A percentile compares a stretch with the other conserved stretches of the same genome.
These are phyloP conservation scores for Podocnemis expansa DNA, from an alignment of 2,113 vertebrate species.

Conservation along the genomic window DNA sequence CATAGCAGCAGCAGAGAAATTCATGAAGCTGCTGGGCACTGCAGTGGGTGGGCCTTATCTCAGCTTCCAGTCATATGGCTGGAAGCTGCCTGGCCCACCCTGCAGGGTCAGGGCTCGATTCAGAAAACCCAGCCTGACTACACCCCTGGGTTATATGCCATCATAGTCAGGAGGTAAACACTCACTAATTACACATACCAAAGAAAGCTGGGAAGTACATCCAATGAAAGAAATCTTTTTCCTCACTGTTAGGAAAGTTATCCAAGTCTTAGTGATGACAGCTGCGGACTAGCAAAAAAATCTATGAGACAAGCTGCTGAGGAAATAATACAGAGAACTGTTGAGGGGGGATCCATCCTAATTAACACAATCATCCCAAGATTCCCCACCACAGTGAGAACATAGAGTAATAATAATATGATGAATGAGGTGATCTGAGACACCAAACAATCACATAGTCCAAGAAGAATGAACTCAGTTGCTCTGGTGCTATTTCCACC, in stretches of 20 bases:
- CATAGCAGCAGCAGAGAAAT: no score
- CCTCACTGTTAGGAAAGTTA: constrained; percentile 16
- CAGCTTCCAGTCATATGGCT: no score
- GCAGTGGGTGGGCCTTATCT: no score
- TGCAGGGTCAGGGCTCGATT: no score
- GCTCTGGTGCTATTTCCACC: no score
- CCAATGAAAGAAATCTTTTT: constrained; percentile 41
- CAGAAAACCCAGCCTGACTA: no score
- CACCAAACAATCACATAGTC: no score
- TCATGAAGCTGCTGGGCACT: no score
- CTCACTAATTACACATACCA: constrained; percentile 49
- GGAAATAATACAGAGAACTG: constrained; percentile 64
- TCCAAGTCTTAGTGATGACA: constrained; percentile 34
- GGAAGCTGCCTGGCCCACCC: no score
- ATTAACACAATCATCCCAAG: background rate
- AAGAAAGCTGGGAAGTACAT: constrained; percentile 45
- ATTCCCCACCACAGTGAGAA: background rate
- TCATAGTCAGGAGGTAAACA: constrained; percentile 49
- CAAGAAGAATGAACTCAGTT: no score
- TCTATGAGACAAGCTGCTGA: constrained; percentile 52
- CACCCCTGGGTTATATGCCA: constrained; percentile 29
- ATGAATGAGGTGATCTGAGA: no score
- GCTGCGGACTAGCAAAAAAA: constrained; percentile 57
- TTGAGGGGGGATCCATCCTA: constrained; percentile 22
- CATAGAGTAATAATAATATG: no score